Conservation (phyloP, 2,888 invertebrate species). For the Megaustenia siamemsis region DNA sequence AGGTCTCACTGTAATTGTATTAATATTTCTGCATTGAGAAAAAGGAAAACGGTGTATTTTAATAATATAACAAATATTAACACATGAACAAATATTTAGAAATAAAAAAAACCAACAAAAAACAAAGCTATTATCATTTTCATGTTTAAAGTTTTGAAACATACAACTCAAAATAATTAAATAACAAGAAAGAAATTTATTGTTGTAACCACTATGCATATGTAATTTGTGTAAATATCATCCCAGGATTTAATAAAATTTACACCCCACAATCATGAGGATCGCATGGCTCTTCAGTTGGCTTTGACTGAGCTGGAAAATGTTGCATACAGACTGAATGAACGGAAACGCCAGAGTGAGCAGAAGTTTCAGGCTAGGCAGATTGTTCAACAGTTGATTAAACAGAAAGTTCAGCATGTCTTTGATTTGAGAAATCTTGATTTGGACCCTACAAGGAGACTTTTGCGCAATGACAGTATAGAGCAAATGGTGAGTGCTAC, state of each 20-base stretch:
- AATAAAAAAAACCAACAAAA: too few relatives aligned
- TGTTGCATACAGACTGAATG: constrained; percentile 95
- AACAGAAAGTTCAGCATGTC: constrained; percentile 49
- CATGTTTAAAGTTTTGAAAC: too few relatives aligned
- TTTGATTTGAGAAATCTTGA: constrained; percentile 42
- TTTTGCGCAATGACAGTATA: constrained; percentile 54
- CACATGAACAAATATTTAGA: too few relatives aligned
- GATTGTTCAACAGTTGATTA: constrained; percentile 47
- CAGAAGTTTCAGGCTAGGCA: constrained; percentile 85
- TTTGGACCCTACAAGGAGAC: constrained; percentile 43
- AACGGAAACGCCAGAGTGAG: constrained; percentile 95
- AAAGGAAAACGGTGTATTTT: too few relatives aligned
- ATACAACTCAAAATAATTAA: too few relatives aligned
- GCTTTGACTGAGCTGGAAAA: constrained; percentile 96
- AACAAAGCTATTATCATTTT: too few relatives aligned
- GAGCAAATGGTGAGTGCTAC: constrained; percentile 86
- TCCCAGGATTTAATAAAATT: constrained; percentile 94
- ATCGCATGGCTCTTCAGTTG: constrained; percentile 94
- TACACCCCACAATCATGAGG: constrained; percentile 95
- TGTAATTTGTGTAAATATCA: too few relatives aligned
- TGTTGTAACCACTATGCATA: too few relatives aligned
- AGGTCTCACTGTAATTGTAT: too few relatives aligned
- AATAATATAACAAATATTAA: too few relatives aligned
- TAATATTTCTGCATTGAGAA: too few relatives aligned
- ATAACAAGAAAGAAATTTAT: too few relatives aligned